These are phyloP conservation scores for Malurus cyaneus DNA, from an alignment of 2,113 vertebrate species.

Conservation along the genomic window DNA sequence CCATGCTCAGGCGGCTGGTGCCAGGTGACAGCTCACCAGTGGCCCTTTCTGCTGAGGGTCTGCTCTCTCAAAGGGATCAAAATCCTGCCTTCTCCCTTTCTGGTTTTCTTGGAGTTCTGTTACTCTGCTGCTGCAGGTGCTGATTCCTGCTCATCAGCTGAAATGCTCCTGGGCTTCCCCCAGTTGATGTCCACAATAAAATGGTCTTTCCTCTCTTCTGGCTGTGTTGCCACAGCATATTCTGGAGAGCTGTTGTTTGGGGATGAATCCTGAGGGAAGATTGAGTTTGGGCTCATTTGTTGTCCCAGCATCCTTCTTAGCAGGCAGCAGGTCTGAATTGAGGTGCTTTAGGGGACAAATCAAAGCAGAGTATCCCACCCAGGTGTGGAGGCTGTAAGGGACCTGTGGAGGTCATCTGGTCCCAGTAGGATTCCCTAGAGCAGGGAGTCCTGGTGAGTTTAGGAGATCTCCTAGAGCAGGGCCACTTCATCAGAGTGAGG, in stretches of 20 bases:
- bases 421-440: not conserved
- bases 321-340: not conserved
- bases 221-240: not conserved
- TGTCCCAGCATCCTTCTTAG: not conserved
- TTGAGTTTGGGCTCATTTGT: not conserved
- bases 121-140: not conserved
- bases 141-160: not conserved
- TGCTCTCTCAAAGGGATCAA: not conserved
- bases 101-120: not conserved
- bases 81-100: not conserved
- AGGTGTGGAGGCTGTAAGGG: not conserved
- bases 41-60: not conserved
- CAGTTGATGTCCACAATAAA: not conserved
- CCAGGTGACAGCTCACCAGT: not conserved
- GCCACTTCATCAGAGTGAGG: no score
- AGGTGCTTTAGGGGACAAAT: not conserved
- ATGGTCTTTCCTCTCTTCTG: not conserved
- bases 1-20: not conserved
- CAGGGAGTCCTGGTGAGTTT: not conserved
- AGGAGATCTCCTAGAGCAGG: not conserved
- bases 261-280: not conserved
- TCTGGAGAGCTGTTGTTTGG: not conserved
- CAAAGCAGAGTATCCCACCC: not conserved
- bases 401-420: not conserved
- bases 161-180: accelerated